A percentile compares a stretch with the other conserved stretches of the same genome.
phyloP scores from a whole-genome alignment of 1,140 invertebrate genomes.

The Gerris buenoi region DNA sequence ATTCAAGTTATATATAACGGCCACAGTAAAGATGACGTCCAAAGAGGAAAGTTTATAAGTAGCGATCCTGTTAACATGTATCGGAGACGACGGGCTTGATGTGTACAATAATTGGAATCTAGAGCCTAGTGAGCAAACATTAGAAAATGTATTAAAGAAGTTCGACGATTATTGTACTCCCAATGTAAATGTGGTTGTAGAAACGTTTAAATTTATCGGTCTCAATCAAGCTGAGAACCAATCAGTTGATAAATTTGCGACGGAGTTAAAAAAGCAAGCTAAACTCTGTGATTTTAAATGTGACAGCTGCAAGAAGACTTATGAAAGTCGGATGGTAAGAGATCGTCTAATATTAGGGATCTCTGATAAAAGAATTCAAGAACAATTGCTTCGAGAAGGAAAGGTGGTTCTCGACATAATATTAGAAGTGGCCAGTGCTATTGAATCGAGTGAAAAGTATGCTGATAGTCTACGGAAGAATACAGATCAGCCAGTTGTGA shows the following conservation, averaged over 20 bases:
- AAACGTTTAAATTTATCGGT: too few relatives aligned
- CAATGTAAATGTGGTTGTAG: too few relatives aligned
- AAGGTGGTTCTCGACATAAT: neutral
- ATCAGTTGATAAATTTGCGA: neutral
- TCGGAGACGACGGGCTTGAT: too few relatives aligned
- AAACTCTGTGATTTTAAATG: neutral
- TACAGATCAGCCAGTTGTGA: neutral
- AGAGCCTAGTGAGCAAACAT: too few relatives aligned
- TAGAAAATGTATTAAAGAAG: too few relatives aligned
- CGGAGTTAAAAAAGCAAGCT: neutral
- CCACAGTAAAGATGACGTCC: too few relatives aligned
- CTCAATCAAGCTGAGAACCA: neutral
- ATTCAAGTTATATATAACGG: too few relatives aligned
- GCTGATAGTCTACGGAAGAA: neutral
- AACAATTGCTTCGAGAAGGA: neutral
- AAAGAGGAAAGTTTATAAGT: too few relatives aligned
- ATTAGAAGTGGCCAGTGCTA: neutral
- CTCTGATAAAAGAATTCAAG: neutral
- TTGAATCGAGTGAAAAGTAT: neutral
- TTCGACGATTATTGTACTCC: too few relatives aligned
- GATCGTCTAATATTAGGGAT: neutral
- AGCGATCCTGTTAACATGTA: too few relatives aligned
- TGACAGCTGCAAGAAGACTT: neutral
- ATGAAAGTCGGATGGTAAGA: neutral
- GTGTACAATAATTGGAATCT: too few relatives aligned